These are phyloP conservation scores for Tamias sibiricus DNA, from an alignment of 2,113 vertebrate species.

Conservation along the genomic window DNA sequence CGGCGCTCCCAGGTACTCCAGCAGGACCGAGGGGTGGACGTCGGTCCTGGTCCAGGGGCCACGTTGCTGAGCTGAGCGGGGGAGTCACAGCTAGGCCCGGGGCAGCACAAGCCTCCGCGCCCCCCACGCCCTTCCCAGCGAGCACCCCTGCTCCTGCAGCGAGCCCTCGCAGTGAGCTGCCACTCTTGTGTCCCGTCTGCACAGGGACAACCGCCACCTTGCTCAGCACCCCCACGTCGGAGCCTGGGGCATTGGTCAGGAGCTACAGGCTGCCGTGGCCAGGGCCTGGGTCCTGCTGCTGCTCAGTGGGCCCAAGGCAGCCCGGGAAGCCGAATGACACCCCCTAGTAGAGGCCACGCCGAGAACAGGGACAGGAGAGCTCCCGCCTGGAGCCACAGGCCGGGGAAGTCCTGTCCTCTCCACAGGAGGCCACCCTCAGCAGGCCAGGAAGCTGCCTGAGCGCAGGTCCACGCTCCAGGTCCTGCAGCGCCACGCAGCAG, in stretches of 20 bases:
- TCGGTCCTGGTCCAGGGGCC: rapidly evolving
- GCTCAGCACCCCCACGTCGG: not conserved
- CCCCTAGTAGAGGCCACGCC: not conserved
- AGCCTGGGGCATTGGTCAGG: not conserved
- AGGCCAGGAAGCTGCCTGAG: not conserved
- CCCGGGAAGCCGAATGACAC: too few relatives aligned
- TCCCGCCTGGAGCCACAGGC: not conserved
- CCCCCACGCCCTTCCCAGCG: rapidly evolving
- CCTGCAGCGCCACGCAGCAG: not conserved
- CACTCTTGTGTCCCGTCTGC: too few relatives aligned
- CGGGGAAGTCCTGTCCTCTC: too few relatives aligned
- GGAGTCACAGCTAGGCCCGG: rapidly evolving
- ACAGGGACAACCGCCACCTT: too few relatives aligned
- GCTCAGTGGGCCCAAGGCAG: not conserved
- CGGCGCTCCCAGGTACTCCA: not conserved
- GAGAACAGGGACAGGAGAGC: not conserved
- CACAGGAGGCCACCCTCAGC: rapidly evolving
- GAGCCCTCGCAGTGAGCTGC: not conserved
- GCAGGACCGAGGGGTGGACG: too few relatives aligned
- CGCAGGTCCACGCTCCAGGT: too few relatives aligned
- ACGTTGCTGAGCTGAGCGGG: rapidly evolving
- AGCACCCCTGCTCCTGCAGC: too few relatives aligned
- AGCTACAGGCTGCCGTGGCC: not conserved
- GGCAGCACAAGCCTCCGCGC: rapidly evolving
- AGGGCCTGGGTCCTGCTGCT: not conserved